These are phyloP conservation scores for Leptopilina myrica DNA, from an alignment of 2,888 invertebrate genomes.

Conservation along the genomic window DNA sequence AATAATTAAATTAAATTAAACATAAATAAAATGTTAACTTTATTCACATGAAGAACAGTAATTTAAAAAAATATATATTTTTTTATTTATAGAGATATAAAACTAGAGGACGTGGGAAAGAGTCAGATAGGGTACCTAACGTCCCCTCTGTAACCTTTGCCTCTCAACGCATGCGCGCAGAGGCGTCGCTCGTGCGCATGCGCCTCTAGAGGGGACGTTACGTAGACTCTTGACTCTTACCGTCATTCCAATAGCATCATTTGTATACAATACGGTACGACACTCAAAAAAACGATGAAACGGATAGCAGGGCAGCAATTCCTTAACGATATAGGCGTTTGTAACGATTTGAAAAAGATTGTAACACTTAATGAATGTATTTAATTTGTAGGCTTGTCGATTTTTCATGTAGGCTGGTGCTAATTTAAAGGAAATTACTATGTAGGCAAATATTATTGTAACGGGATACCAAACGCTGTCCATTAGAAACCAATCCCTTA, in stretches of 20 bases:
- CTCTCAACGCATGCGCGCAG: no score
- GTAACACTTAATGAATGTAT: constrained; percentile 83
- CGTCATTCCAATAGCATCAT: constrained; percentile 74
- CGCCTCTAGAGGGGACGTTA: no score
- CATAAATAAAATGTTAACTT: no score
- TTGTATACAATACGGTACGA: constrained; percentile 81
- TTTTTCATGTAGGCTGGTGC: constrained; percentile 85
- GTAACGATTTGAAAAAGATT: constrained; percentile 82
- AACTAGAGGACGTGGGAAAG: no score
- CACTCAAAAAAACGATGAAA: constrained; percentile 78
- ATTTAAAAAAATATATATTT: no score
- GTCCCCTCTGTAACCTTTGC: no score
- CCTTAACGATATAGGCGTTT: constrained; percentile 56
- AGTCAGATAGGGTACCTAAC: no score
- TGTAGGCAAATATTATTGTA: constrained; percentile 3
- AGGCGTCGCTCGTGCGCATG: no score
- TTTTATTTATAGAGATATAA: no score
- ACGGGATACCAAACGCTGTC: background rate
- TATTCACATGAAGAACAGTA: no score
- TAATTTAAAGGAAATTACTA: constrained; percentile 56
- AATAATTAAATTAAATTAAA: no score
- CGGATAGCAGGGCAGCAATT: constrained; percentile 76
- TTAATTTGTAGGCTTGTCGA: constrained; percentile 83
- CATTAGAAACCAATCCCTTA: background rate
- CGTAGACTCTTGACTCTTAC: background rate